Percentiles rank a stretch among this genome's conserved stretches.
These are phyloP conservation scores for Sus scrofa DNA, from an alignment of 2,113 vertebrate genomes.

Conservation along the genomic window DNA sequence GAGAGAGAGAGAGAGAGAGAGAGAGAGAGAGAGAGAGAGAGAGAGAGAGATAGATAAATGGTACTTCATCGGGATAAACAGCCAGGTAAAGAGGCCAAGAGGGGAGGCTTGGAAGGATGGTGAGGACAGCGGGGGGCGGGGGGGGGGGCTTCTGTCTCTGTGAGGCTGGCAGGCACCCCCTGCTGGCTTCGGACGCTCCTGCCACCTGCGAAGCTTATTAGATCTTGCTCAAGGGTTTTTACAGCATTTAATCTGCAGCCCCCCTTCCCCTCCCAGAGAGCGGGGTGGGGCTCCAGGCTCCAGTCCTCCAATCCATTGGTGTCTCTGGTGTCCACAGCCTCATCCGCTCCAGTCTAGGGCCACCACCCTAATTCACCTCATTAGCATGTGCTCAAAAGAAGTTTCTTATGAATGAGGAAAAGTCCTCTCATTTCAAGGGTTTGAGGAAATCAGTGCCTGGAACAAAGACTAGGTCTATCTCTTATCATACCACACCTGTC, in stretches of 20 bases:
- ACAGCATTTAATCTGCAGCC: not conserved
- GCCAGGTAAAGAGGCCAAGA: not conserved
- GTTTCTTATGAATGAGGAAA: not conserved
- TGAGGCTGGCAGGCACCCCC: not conserved
- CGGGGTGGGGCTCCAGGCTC: not conserved
- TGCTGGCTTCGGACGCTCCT: not conserved
- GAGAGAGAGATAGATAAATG: no score
- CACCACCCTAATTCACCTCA: not conserved
- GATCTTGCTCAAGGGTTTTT: not conserved
- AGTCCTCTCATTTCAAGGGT: not conserved
- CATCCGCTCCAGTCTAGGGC: not conserved
- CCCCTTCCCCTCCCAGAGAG: no score
- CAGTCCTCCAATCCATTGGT: not conserved
- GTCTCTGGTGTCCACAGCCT: not conserved
- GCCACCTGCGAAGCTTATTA: not conserved
- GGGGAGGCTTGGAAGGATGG: not conserved
- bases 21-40: no score
- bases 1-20: no score
- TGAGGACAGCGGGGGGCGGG: no score
- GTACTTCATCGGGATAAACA: not conserved
- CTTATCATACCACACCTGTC: not conserved
- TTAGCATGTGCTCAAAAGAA: not conserved
- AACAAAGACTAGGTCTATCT: not conserved
- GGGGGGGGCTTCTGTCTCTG: rapidly evolving
- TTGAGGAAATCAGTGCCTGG: not conserved